Base-by-base conservation (phyloP, 1,140 invertebrate genomes). In the Drosophila watanabei region DNA sequence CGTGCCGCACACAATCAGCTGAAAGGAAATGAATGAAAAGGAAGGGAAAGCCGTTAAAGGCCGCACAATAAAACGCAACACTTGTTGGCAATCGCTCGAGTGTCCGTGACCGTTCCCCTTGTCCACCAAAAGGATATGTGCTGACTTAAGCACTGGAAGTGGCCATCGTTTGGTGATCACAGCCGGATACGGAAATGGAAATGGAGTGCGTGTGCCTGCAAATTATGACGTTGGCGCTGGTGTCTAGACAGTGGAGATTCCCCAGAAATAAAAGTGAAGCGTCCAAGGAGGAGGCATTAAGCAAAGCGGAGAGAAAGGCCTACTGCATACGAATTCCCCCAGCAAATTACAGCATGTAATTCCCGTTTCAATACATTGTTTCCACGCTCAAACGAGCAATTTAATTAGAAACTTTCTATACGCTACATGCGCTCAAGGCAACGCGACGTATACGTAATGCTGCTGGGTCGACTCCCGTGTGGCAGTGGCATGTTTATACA, bases 21-120 rank as follows among this genome's bases (percentile, higher is more conserved):
- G 35, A 39, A 57, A 5, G 49, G 10, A 33, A 20, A 13, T 10
- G 51, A 32, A 6, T 2, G 14, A 14, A 48, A 32, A 5, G 58
- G 32, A 35, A 4, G 11, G 62, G 64, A 77, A 73, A 85, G 61
- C 65, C 68, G 54, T 86, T 86, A 86, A 86, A 79, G 69, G 81
- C 62, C 72, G 69, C 69, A 84, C 84, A 88, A 88, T 88, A 88
- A 88, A 88, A 89, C 69, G 64, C 85, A 73, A 89, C 84, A 88
- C 82, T 89, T 88, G 84, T 89, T 86, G 83, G 79, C 83, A 62
- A 85, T 69, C 58, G 33, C 39, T 46, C 14, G 54, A 73, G 70
- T 75, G 60, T 46, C 48, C 28, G 48, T 20, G 49, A 49, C 52
- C 20, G 24, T 24, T 11, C n/a, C 35, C 43, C 35, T 18, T n/a